Percentiles rank a stretch among this genome's conserved stretches.
Evolutionary conservation across 2,888 invertebrate species (phyloP).

Genomic region (Adineta ricciae): DNA sequence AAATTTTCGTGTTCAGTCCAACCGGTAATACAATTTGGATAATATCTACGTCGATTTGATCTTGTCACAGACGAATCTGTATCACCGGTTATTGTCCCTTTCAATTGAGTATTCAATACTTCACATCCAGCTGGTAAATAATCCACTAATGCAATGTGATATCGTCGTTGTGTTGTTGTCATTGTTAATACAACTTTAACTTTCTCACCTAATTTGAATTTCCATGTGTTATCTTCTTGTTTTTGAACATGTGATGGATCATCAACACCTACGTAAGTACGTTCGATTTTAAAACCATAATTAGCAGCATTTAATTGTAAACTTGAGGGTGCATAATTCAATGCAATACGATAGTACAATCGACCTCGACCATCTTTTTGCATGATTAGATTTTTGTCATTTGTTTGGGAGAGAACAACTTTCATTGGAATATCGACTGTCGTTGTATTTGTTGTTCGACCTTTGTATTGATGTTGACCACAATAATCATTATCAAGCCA

Average conservation of each 20-base stretch:
- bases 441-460: no score
- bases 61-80: background rate
- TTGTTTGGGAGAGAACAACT: background rate
- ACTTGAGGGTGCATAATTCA: background rate
- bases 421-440: no score
- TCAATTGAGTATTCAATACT: constrained; percentile 10
- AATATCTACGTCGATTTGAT: background rate
- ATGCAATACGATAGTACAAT: constrained; percentile 20
- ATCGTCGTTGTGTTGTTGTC: constrained; percentile 13
- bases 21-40: background rate
- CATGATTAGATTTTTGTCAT: background rate
- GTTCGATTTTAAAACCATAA: constrained; percentile 16
- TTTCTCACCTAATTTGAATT: constrained; percentile 14
- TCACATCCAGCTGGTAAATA: constrained; percentile 19
- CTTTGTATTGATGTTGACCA: no score
- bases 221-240: constrained; percentile 8
- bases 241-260: constrained; percentile 13
- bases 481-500: no score
- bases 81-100: background rate
- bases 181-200: constrained; percentile 10
- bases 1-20: constrained; percentile 16
- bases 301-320: constrained; percentile 19
- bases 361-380: background rate
- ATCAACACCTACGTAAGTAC: background rate
- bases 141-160: constrained; percentile 13